Conservation (phyloP, 2,888 invertebrate species). For the Drosophila flavopinicola region DNA sequence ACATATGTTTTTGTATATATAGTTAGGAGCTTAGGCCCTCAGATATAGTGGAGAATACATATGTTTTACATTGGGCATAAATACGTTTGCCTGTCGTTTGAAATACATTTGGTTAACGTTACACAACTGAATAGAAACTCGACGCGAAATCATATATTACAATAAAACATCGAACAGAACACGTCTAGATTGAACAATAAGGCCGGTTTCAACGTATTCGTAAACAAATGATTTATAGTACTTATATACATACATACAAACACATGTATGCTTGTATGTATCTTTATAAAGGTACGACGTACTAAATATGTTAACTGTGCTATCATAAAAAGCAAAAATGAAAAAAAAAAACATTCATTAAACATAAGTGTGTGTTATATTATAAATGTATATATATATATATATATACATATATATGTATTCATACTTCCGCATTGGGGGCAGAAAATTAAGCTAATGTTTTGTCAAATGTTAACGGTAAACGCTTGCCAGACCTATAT, state of each 20-base stretch:
- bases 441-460: slow-evolving; percentile 36
- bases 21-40: slow-evolving; percentile 26
- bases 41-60: slow-evolving; percentile 33
- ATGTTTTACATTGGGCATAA: slow-evolving; percentile 27
- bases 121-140: slow-evolving; percentile 21
- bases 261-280: slow-evolving; percentile 3
- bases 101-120: slow-evolving; percentile 38
- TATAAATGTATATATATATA: slow-evolving; percentile 5
- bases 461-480: slow-evolving; percentile 32
- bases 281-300: slow-evolving; percentile 47
- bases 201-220: slow-evolving; percentile 27
- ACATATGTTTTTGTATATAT: slow-evolving; percentile 33
- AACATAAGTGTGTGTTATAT: not conserved
- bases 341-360: slow-evolving; percentile 8
- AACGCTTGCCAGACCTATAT: slow-evolving; percentile 4
- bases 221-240: slow-evolving; percentile 14
- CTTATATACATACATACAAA: slow-evolving; percentile 12
- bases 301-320: slow-evolving; percentile 40
- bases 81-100: slow-evolving; percentile 21
- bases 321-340: slow-evolving; percentile 22
- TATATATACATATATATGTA: not conserved
- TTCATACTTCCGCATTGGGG: not conserved
- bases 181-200: slow-evolving; percentile 22
- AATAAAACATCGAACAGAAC: slow-evolving; percentile 35
- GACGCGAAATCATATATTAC: slow-evolving; percentile 31